Base-by-base conservation (phyloP, 2,797 vertebrate species). In the Bothrops alternatus region DNA sequence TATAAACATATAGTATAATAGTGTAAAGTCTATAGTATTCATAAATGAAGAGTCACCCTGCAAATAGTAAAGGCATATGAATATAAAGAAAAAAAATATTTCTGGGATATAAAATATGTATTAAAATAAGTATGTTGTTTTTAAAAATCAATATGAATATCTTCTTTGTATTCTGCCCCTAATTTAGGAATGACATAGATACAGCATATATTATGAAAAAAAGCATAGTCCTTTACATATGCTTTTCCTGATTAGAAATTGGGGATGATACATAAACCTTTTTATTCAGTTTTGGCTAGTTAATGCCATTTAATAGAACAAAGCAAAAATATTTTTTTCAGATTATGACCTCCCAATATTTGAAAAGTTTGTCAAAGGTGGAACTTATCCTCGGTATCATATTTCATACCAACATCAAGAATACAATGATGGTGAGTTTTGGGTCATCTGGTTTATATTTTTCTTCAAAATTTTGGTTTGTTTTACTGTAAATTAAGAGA, bases 281-380 rank as follows among this genome's bases (percentile, higher is more conserved):
- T 86, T 13, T 86, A 25, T 86, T 82, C 16, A 65, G 32, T 65
- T 60, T 86, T 93, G 28, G 69, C 8, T 65, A 32, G 8, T 56
- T 87, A 28, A 87, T 87, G 53, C 10, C 53, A 3, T 63, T 18
- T 32, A 73, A 73, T 78, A 6, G 63, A 78, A 90, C 56, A 90
- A 10, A 78, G 50, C n/a, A 0, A 56, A 91, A 93, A 78, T 53
- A 58, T 50, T 94, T 32, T 88, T 53, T 94, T 69, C 96, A 99
- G 99, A 99, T 95, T 99, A 98, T 82, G 99, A 99, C 96, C 98
- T 99, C 94, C 99, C 99, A 26, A 98, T 99, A 96, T 99, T 99
- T 97, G 99, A 99, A 97, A 99, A 99, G 96, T 98, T 98, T 69
- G 99, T 99, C 90, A 99, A 99, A 96, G 99, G 99, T 2, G 99